Conservation (phyloP, 2,888 invertebrate species). For the Aphodius granarius region DNA sequence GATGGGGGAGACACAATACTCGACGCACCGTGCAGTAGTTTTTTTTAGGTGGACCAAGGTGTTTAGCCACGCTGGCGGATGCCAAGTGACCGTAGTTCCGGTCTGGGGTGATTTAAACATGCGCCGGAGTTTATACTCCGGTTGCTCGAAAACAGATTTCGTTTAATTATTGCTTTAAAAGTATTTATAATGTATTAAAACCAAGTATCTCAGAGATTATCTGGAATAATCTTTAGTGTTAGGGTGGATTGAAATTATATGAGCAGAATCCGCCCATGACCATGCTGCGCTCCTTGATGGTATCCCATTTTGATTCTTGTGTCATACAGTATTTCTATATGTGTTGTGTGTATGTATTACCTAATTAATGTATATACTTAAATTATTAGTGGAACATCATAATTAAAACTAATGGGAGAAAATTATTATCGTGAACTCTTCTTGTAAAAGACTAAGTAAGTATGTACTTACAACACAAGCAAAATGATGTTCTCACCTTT, state of each 20-base stretch:
- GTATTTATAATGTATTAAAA: too few species aligned
- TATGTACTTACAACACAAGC: neutral
- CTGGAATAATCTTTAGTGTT: too few species aligned
- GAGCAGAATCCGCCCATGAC: too few species aligned
- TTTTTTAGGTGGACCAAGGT: conserved; percentile 22
- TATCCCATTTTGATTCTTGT: too few species aligned
- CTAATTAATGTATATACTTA: too few species aligned
- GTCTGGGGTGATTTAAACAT: conserved; percentile 38
- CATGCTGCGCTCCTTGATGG: too few species aligned
- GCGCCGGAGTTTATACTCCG: conserved; percentile 33
- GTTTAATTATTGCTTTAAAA: too few species aligned
- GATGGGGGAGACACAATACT: conserved; percentile 13
- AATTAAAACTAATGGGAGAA: neutral
- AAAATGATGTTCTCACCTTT: neutral
- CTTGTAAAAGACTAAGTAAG: neutral
- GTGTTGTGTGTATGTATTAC: too few species aligned
- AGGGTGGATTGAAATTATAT: too few species aligned
- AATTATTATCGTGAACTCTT: neutral
- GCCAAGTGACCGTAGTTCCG: conserved; percentile 40
- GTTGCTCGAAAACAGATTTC: neutral
- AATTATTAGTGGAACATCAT: neutral
- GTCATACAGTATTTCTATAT: too few species aligned
- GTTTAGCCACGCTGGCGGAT: conserved; percentile 32
- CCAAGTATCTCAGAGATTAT: too few species aligned
- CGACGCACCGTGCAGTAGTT: conserved; percentile 25